These are phyloP conservation scores for Dicrostonyx torquatus DNA, from an alignment of 2,797 vertebrate species.

Conservation along the genomic window DNA sequence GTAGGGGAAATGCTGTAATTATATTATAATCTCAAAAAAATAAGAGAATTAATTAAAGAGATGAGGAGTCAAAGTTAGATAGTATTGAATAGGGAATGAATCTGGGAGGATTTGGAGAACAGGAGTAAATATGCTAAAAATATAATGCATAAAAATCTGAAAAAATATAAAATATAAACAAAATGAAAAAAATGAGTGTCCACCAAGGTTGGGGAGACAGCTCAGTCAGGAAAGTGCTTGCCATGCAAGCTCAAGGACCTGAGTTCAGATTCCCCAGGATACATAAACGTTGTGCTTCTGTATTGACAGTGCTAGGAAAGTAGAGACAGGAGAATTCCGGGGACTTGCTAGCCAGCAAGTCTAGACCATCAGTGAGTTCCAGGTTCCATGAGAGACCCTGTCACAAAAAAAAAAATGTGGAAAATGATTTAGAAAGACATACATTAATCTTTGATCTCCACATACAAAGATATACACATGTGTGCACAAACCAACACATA, in stretches of 20 bases:
- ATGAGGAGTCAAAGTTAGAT: background rate
- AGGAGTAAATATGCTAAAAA: background rate
- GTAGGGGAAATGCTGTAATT: background rate
- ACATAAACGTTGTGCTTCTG: background rate
- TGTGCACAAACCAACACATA: fast-evolving
- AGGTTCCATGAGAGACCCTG: background rate
- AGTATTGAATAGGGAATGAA: background rate
- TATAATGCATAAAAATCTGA: background rate
- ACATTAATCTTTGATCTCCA: background rate
- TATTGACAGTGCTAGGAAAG: background rate
- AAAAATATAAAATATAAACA: background rate
- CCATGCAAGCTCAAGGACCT: background rate
- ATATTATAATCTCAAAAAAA: background rate
- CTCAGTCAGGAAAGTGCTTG: background rate
- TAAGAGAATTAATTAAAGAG: background rate
- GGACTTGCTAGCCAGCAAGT: background rate
- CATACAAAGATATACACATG: background rate
- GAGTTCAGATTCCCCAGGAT: background rate
- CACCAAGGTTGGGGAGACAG: background rate
- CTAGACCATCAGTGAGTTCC: background rate
- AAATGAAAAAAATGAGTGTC: background rate
- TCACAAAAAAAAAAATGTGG: background rate
- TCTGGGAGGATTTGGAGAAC: too few species aligned
- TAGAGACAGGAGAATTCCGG: background rate
- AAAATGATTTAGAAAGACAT: background rate